Evolutionary conservation across 2,113 vertebrate species (phyloP).

Genomic region (Brachypteracias leptosomus): DNA sequence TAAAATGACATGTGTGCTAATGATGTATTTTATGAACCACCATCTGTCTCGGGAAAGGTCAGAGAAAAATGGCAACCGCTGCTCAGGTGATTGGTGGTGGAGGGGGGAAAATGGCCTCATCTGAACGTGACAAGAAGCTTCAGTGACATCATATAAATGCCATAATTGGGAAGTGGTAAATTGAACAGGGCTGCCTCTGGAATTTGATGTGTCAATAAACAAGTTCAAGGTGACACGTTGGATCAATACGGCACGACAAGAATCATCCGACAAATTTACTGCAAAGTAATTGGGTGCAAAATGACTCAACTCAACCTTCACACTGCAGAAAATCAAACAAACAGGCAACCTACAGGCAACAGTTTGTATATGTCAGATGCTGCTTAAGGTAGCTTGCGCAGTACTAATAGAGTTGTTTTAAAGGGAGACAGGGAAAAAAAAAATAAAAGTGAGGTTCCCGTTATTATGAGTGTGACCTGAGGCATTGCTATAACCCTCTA

Average conservation of each 20-base stretch:
- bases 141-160: constrained; percentile 99
- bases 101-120: constrained; percentile 77
- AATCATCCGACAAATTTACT: constrained; percentile 99
- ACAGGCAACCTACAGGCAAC: constrained; percentile 72
- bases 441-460: neutral
- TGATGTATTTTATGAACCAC: constrained; percentile 84
- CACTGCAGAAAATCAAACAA: constrained; percentile 80
- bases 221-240: constrained; percentile 99
- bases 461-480: constrained; percentile 18
- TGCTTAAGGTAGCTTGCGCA: constrained; percentile 69
- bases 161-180: constrained; percentile 98
- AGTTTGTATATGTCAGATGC: constrained; percentile 79
- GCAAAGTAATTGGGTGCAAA: constrained; percentile 97
- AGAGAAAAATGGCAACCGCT: constrained; percentile 80
- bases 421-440: neutral
- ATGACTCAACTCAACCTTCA: constrained; percentile 92
- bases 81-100: constrained; percentile 74
- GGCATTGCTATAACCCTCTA: constrained; percentile 37
- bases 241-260: constrained; percentile 98
- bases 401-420: constrained; percentile 76
- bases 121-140: constrained; percentile 82
- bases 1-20: constrained; percentile 83
- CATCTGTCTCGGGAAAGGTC: constrained; percentile 87
- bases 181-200: constrained; percentile 84
- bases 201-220: constrained; percentile 99